phyloP scores from a whole-genome alignment of 2,113 vertebrate species.

The Typhlomys cinereus region DNA sequence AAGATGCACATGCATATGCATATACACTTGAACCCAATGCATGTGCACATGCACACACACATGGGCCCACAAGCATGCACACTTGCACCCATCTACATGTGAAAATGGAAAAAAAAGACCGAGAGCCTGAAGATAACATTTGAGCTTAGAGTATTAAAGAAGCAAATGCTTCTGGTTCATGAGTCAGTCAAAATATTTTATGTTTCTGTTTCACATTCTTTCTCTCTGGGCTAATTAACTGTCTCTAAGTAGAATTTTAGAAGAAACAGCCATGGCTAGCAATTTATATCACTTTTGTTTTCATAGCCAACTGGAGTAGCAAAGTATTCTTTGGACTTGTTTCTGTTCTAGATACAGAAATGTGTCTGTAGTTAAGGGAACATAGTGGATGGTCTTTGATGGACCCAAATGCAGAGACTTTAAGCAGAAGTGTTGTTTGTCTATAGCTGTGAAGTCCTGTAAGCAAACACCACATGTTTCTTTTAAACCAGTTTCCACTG shows the following conservation, averaged over 20 bases:
- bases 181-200: background rate
- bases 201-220: background rate
- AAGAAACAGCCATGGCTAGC: background rate
- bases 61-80: too few species aligned
- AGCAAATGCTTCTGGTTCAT: background rate
- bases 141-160: background rate
- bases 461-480: conserved; percentile 9
- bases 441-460: background rate
- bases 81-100: too few species aligned
- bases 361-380: background rate
- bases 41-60: too few species aligned
- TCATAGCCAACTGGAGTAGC: background rate
- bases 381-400: background rate
- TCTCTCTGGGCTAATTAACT: background rate
- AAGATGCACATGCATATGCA: too few species aligned
- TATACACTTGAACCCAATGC: too few species aligned
- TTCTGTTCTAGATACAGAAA: background rate
- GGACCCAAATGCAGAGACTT: background rate
- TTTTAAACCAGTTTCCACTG: conserved; percentile 1
- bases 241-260: background rate
- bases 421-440: background rate
- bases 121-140: background rate
- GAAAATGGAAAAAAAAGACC: too few species aligned
- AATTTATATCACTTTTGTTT: background rate
- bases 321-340: background rate